A percentile compares a stretch with the other conserved stretches of the same genome.
Conservation (phyloP, 2,888 invertebrate genomes). For the Macrophya annulata region DNA sequence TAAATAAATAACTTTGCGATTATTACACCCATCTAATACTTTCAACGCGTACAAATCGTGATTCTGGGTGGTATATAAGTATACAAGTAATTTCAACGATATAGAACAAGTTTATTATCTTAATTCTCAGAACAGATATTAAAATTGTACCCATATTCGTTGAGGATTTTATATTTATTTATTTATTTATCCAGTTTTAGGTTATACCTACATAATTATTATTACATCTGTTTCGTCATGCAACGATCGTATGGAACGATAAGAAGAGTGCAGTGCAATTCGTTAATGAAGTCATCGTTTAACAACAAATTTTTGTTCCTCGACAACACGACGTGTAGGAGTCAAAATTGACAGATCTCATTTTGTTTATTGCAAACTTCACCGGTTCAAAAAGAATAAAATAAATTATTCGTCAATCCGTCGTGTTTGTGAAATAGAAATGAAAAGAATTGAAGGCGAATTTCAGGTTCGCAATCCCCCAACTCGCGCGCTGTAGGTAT, state of each 20-base stretch:
- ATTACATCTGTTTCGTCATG: no score
- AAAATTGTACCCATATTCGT: background rate
- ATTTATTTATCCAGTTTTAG: no score
- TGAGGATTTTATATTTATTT: background rate
- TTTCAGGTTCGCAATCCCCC: background rate
- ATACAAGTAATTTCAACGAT: background rate
- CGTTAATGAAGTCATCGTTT: no score
- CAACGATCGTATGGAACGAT: no score
- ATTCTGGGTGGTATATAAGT: background rate
- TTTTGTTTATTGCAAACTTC: no score
- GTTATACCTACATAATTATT: no score
- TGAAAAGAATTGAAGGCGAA: background rate
- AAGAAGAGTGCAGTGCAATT: no score
- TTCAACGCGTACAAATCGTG: background rate
- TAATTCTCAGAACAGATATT: background rate
- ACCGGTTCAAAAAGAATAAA: background rate
- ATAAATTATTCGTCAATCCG: background rate
- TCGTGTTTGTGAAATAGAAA: background rate
- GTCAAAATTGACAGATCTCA: no score
- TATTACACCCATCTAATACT: background rate
- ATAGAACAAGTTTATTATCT: background rate
- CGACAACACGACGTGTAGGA: no score
- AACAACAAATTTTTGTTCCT: no score
- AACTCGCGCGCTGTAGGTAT: no score
- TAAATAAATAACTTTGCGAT: background rate